Evolutionary conservation across 1,140 invertebrate genomes (phyloP), one percentile per base, ranked within the genome.

Genomic region (Pseudomyrmex sp.): DNA sequence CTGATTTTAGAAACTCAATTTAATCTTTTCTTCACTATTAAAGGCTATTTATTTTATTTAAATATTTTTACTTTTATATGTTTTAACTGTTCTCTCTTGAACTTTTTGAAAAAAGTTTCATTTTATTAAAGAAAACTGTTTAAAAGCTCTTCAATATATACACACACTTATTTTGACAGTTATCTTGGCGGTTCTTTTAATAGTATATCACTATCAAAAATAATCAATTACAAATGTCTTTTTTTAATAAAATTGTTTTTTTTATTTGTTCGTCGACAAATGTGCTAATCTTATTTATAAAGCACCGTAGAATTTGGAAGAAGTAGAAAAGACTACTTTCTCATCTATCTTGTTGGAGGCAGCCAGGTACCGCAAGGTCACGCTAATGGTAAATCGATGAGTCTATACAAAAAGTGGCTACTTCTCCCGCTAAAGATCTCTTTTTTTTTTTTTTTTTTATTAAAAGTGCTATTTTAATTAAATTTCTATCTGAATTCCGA

Each of bases 381-480:
- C 76, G 65, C 65, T 88, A 87, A 87, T 74, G 85, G 89, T 58
- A 86, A 86, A 91, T 92, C 89, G 88, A 92, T 91, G 85, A 70
- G n/a, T 66, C 63, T n/a, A 63, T 85, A 26, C 10, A 77, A 44
- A 48, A 62, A 58, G 44, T 68, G 46, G 20, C 52, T 61, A 52
- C 61, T 84, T 84, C 44, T 46, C 26, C 5, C 5, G 5, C 26
- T 35, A 35, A 5, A 35, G 26, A 35, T 35, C 26, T 2, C 2
- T 26, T 0, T 35, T 35, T 35, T 35, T 35, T 35, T 35, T 35
- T 35, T 2, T 35, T 35, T 35, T 5, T 35, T 35, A 35, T 35
- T 35, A 35, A 35, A 35, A 35, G 35, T 35, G 35, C 0, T 35
- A 35, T 35, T 35, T 35, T 35, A 35, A 4, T 35, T 35, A 35